Evolutionary conservation across 1,140 invertebrate species (phyloP), one percentile per base, ranked within the genome.

Genomic region (Protaetia brevitarsis): DNA sequence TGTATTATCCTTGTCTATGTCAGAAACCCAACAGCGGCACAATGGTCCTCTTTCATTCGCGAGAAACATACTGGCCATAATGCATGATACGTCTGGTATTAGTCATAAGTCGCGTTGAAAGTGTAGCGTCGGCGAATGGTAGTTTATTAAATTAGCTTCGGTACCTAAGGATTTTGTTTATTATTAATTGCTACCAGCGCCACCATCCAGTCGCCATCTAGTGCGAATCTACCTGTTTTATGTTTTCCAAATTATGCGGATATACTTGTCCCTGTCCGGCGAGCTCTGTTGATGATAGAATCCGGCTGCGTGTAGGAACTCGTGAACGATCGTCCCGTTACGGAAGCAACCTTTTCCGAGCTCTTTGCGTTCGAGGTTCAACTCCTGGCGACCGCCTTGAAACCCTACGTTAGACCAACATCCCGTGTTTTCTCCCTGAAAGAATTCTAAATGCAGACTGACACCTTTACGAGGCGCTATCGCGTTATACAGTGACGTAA

Each of bases 321-420:
- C 65, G 29, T 66, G 65, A 23, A 59, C 21, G 21, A 66, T 63
- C 5, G 34, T 63, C 0, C 31, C 41, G 7, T 51, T 16, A 7
- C 26, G 30, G 13, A 66, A 6, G 29, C 65, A 66, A 31, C 60
- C 60, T n/a, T 6, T 21, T 2, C 26, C 19, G 10, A 2, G 3
- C 16, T 7, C 16, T 13, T 45, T 13, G 8, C 41, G 41, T 10
- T 70, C 28, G 3, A 72, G 58, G 56, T 69, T 70, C 3, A 72
- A 3, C n/a, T 29, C 10, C 36, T 70, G 71, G 1, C 3, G 23
- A 3, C 62, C 64, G 21, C 59, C 51, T 8, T 60, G 16, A 13
- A 63, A 19, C 7, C 71, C 71, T 31, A 72, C 58, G 23, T 36
- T 29, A 6, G 66, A 68, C 10, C 3, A 70, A 37, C 68, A 70